These are phyloP conservation scores for Hetaerina titia DNA, from an alignment of 2,888 invertebrate genomes.

Conservation along the genomic window DNA sequence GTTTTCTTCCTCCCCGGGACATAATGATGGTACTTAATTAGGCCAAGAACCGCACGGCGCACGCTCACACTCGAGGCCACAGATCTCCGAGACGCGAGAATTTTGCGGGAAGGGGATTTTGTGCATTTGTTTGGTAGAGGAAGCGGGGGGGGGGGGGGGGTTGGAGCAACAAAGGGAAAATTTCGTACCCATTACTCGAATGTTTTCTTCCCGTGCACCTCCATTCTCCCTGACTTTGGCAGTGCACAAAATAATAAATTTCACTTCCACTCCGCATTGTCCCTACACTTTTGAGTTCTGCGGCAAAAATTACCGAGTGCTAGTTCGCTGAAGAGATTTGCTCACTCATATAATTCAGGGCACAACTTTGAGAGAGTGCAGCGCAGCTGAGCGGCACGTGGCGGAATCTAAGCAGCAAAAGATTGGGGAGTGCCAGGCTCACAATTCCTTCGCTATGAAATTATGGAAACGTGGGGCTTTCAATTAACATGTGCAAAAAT, in stretches of 20 bases:
- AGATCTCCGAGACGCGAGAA: not conserved
- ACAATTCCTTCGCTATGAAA: too few relatives aligned
- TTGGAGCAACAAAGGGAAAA: too few relatives aligned
- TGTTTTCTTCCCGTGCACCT: too few relatives aligned
- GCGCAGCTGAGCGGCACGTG: too few relatives aligned
- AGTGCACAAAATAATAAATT: not conserved
- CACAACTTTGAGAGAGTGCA: not conserved
- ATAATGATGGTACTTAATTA: not conserved
- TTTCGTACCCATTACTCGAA: too few relatives aligned
- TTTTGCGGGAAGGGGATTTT: not conserved
- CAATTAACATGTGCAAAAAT: too few relatives aligned
- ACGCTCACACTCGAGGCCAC: conserved; percentile 20
- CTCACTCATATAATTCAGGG: not conserved
- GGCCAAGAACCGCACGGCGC: not conserved
- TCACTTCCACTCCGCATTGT: not conserved
- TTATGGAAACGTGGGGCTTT: too few relatives aligned
- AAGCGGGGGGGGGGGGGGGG: too few relatives aligned
- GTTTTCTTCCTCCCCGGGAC: not conserved
- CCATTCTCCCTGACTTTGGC: not conserved
- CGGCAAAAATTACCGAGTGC: not conserved
- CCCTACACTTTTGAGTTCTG: not conserved
- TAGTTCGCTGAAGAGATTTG: not conserved
- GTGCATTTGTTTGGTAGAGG: too few relatives aligned
- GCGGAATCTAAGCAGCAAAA: too few relatives aligned
- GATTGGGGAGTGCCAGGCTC: too few relatives aligned